A percentile compares a stretch with the other conserved stretches of the same genome.
phyloP scores from a whole-genome alignment of 2,797 vertebrate species.

The Arnoldichthys spilopterus region DNA sequence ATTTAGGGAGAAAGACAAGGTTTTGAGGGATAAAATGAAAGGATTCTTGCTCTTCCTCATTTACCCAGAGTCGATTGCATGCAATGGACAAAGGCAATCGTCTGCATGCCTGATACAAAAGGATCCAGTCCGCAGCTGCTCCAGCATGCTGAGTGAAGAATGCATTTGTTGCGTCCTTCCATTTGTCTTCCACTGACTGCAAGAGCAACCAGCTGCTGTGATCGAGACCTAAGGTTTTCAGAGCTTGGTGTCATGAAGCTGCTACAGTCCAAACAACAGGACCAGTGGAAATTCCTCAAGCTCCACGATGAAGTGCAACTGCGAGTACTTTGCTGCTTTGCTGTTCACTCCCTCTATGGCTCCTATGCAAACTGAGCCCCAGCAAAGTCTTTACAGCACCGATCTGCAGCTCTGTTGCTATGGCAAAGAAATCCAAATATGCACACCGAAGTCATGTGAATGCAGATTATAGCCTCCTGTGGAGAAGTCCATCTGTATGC shows the following conservation, averaged over 20 bases:
- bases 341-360: neutral
- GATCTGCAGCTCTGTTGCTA: constrained; percentile 68
- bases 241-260: constrained; percentile 39
- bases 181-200: constrained; percentile 68
- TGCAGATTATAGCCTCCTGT: constrained; percentile 62
- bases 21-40: constrained; percentile 42
- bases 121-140: constrained; percentile 68
- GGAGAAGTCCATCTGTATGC: constrained; percentile 64
- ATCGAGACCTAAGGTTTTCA: constrained; percentile 37
- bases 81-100: constrained; percentile 67
- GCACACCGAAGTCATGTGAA: constrained; percentile 67
- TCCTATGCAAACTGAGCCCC: constrained; percentile 53
- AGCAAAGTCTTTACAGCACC: constrained; percentile 59
- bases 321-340: constrained; percentile 38
- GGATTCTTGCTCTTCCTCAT: constrained; percentile 67
- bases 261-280: constrained; percentile 44
- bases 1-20: constrained; percentile 30
- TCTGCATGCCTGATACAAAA: constrained; percentile 72
- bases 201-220: constrained; percentile 13
- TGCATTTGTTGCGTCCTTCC: constrained; percentile 68
- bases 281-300: constrained; percentile 63
- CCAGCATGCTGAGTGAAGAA: constrained; percentile 71
- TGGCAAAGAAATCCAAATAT: constrained; percentile 68
- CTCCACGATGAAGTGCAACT: constrained; percentile 64
- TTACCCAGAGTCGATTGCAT: constrained; percentile 71